Evolutionary conservation across 2,888 invertebrate genomes (phyloP), one percentile per base, ranked within the genome.

Genomic region (Gasteruption jaculator): DNA sequence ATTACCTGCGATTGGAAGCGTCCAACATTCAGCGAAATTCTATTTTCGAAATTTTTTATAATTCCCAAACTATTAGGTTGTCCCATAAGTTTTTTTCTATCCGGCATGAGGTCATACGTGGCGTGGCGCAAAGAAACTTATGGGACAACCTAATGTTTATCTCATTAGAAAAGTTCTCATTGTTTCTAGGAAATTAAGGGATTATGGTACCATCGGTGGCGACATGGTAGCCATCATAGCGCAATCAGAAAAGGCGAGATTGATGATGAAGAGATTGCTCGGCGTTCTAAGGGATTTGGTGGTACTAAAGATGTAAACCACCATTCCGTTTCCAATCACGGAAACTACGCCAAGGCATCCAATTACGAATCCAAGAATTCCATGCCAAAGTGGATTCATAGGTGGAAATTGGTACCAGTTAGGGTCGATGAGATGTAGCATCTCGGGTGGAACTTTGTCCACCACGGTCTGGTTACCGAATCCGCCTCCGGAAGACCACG

Each of bases 331-430:
- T 53, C 86, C 86, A 44, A 75, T 61, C 46, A 85, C 71, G 24
- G 85, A 82, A 52, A 86, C 65, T 57, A 80, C 71, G 36, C 87
- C 89, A 56, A 92, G 81, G 38, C 80, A 65, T 38, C 82, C 83
- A 67, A 92, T 89, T 45, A 85, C 81, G 61, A 87, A 82, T 37
- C 88, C 88, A 18, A 91, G 74, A 36, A 89, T 77, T 50, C 82
- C 86, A 67, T 90, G 86, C 91, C 91, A 91, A 38, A 91, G 74
- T 15, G 90, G 89, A 66, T 91, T 90, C 83, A 91, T 81, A 12
- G 91, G 89, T 45, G 90, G 85, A 62, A 85, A 91, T 67, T 90
- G 89, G 71, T 89, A 87, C 91, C 91, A 90, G 67, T 86, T 82
- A 27, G 86, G 75, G 66, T 86, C 85, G 53, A 88, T 74, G 75